These are phyloP conservation scores for Monochamus saltuarius DNA, from an alignment of 1,140 invertebrate genomes.

Conservation along the genomic window DNA sequence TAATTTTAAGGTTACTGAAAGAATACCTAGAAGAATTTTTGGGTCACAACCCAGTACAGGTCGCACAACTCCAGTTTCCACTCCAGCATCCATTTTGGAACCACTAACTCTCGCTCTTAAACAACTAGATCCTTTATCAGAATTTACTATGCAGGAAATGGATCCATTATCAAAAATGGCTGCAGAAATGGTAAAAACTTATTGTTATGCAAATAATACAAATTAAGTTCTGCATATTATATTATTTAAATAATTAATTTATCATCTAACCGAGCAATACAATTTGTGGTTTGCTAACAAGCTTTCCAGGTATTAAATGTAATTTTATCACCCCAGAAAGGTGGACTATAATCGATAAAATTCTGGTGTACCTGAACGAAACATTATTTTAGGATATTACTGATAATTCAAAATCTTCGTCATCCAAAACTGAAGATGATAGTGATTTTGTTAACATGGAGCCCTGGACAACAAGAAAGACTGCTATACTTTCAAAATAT, in stretches of 20 bases:
- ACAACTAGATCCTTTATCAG: slow-evolving; percentile 72
- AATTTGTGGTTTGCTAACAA: too few relatives aligned
- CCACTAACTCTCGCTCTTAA: slow-evolving; percentile 64
- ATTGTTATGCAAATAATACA: not conserved
- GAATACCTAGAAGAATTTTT: slow-evolving; percentile 52
- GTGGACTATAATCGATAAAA: too few relatives aligned
- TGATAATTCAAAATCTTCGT: slow-evolving; percentile 17
- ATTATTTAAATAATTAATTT: too few relatives aligned
- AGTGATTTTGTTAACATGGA: slow-evolving; percentile 55
- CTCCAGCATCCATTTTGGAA: slow-evolving; percentile 55
- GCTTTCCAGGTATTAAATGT: too few relatives aligned
- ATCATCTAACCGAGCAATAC: too few relatives aligned
- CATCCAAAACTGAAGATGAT: slow-evolving; percentile 26
- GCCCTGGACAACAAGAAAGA: slow-evolving; percentile 72
- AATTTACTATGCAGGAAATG: slow-evolving; percentile 63
- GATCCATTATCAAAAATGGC: slow-evolving; percentile 67
- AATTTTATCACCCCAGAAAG: too few relatives aligned
- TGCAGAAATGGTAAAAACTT: slow-evolving; percentile 58
- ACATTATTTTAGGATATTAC: slow-evolving; percentile 19
- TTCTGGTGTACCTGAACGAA: too few relatives aligned
- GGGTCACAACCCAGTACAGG: slow-evolving; percentile 56
- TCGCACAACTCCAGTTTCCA: slow-evolving; percentile 55
- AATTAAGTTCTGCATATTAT: too few relatives aligned
- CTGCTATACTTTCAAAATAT: slow-evolving; percentile 79
- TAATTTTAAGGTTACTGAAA: slow-evolving; percentile 53